phyloP scores from a whole-genome alignment of 2,888 invertebrate species.

The Oligia latruncula region DNA sequence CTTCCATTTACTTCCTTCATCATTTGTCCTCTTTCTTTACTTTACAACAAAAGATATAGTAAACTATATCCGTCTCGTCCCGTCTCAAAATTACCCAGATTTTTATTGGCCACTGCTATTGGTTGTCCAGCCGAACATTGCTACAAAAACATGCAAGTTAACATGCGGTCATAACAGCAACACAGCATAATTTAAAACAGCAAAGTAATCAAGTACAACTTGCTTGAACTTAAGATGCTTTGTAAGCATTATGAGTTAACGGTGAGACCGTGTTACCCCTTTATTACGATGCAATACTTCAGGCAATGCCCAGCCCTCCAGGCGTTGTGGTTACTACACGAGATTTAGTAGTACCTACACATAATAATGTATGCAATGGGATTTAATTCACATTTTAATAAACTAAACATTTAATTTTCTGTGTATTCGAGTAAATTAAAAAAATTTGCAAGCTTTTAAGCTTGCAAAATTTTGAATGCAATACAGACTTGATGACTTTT shows the following conservation, averaged over 20 bases:
- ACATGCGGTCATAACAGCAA: not conserved
- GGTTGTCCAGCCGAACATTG: not conserved
- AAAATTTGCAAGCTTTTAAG: too few species aligned
- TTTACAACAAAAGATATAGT: too few species aligned
- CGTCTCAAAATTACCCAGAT: too few species aligned
- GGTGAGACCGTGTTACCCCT: slow-evolving; percentile 23
- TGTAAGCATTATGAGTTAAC: slow-evolving; percentile 33
- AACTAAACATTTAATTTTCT: not conserved
- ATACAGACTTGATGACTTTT: not conserved
- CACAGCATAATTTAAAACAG: slow-evolving; percentile 13
- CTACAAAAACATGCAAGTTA: not conserved
- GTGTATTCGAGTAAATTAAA: not conserved
- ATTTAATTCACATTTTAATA: not conserved
- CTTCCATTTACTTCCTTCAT: too few species aligned
- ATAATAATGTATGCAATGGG: slow-evolving; percentile 24
- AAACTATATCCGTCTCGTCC: not conserved
- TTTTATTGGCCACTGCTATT: too few species aligned
- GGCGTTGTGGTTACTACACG: slow-evolving; percentile 26
- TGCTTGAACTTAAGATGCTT: slow-evolving; percentile 32
- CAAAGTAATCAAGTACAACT: slow-evolving; percentile 26
- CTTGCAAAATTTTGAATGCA: not conserved
- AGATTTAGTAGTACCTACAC: slow-evolving; percentile 4
- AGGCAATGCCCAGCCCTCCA: slow-evolving; percentile 16
- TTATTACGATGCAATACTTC: slow-evolving; percentile 47
- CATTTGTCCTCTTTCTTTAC: too few species aligned